Conservation (phyloP, 2,113 vertebrate species). For the Gopherus evgoodei region DNA sequence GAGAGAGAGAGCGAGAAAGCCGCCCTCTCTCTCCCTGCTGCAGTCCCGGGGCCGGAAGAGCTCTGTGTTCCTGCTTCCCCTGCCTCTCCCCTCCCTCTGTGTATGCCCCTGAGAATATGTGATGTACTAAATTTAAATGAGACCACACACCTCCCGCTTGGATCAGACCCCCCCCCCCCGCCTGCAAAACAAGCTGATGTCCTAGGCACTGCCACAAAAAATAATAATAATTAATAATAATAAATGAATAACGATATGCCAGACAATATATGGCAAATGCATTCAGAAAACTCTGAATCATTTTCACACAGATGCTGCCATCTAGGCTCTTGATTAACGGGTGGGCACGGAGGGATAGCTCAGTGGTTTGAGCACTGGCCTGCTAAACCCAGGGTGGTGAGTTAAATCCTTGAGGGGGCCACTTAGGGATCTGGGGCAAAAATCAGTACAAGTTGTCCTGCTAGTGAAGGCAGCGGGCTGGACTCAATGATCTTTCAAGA, state of each 20-base stretch:
- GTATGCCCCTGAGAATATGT: neutral
- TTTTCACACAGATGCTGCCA: neutral
- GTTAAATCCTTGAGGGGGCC: too few species aligned
- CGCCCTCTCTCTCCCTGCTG: too few species aligned
- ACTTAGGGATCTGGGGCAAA: too few species aligned
- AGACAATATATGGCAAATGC: neutral
- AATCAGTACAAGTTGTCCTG: too few species aligned
- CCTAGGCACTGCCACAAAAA: neutral
- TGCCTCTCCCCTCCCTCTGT: rapidly evolving
- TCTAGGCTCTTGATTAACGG: neutral
- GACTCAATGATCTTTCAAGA: too few species aligned
- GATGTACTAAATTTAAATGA: neutral
- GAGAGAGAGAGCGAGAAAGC: too few species aligned
- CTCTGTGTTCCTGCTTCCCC: too few species aligned
- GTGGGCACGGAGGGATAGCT: too few species aligned
- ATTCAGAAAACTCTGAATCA: neutral
- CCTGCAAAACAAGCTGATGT: neutral
- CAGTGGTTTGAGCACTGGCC: too few species aligned
- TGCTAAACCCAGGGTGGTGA: too few species aligned
- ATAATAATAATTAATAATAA: neutral
- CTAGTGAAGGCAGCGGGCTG: too few species aligned
- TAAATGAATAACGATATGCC: neutral
- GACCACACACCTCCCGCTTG: neutral
- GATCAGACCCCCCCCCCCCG: neutral
- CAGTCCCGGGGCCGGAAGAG: too few species aligned